These are phyloP conservation scores for Allophyes oxyacanthae DNA, from an alignment of 2,888 invertebrate genomes.

Conservation along the genomic window DNA sequence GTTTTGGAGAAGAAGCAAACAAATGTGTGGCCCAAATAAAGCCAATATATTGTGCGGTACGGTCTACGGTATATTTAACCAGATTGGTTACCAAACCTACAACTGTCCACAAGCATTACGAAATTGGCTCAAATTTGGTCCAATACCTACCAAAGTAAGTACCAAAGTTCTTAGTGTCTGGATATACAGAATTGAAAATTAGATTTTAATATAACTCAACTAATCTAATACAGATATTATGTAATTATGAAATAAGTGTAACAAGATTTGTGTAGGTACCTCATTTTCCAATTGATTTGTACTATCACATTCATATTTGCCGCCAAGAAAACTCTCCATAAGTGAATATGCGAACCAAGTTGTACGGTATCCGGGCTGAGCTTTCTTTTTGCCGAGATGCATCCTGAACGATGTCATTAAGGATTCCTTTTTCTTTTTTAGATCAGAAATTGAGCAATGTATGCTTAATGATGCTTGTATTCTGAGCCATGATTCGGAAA, in stretches of 20 bases:
- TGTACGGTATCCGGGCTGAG: slow-evolving; percentile 68
- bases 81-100: slow-evolving; percentile 41
- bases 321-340: slow-evolving; percentile 84
- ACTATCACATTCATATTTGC: slow-evolving; percentile 79
- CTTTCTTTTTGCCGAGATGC: slow-evolving; percentile 75
- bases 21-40: slow-evolving; percentile 10
- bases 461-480: slow-evolving; percentile 74
- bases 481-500: slow-evolving; percentile 79
- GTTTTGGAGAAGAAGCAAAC: no score
- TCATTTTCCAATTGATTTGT: slow-evolving; percentile 74
- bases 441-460: slow-evolving; percentile 70
- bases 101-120: slow-evolving; percentile 44
- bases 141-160: slow-evolving; percentile 57
- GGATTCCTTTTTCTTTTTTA: slow-evolving; percentile 85
- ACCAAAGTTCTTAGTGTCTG: slow-evolving; percentile 15
- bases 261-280: slow-evolving; percentile 63
- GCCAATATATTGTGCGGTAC: slow-evolving; percentile 10
- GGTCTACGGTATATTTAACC: slow-evolving; percentile 3
- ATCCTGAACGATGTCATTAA: slow-evolving; percentile 83
- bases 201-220: neutral
- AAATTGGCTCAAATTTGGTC: slow-evolving; percentile 61
- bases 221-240: no score
- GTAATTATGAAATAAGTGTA: neutral
- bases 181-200: slow-evolving; percentile 12
- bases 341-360: slow-evolving; percentile 81